Conservation (phyloP, 2,797 vertebrate species). For the Pseudopleuronectes americanus region DNA sequence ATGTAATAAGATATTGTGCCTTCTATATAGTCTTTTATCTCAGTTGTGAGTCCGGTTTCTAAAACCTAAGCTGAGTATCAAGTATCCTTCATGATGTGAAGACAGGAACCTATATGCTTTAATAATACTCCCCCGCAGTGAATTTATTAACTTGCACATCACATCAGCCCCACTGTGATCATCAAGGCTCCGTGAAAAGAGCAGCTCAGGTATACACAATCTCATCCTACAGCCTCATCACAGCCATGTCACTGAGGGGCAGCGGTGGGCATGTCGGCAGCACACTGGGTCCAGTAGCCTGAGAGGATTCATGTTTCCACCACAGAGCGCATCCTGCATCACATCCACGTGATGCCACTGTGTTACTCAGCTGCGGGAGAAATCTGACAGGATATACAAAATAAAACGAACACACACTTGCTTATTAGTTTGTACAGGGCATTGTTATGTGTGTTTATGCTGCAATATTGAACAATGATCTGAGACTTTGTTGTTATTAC, state of each 20-base stretch:
- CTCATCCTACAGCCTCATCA: not conserved
- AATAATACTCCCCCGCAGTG: slow-evolving; percentile 28
- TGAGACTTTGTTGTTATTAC: too few species aligned
- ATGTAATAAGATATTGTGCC: not conserved
- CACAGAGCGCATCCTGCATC: not conserved
- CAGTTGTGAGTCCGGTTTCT: slow-evolving; percentile 5
- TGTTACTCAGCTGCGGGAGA: not conserved
- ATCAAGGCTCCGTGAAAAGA: slow-evolving; percentile 25
- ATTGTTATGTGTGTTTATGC: too few species aligned
- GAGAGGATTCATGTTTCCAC: slow-evolving; percentile 10
- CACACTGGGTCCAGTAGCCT: not conserved
- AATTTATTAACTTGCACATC: slow-evolving; percentile 24
- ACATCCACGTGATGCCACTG: not conserved
- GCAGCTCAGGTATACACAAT: slow-evolving; percentile 12
- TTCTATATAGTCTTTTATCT: not conserved
- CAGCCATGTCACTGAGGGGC: not conserved
- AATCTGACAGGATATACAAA: not conserved
- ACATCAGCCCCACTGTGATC: slow-evolving; percentile 13
- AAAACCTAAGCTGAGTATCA: not conserved
- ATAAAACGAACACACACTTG: not conserved
- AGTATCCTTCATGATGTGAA: slow-evolving; percentile 1
- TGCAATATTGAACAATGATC: too few species aligned
- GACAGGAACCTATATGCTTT: not conserved
- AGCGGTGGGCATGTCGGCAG: not conserved
- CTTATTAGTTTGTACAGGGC: not conserved